Evolutionary conservation across 2,797 vertebrate genomes (phyloP).

Genomic region (Lithobates pipiens): DNA sequence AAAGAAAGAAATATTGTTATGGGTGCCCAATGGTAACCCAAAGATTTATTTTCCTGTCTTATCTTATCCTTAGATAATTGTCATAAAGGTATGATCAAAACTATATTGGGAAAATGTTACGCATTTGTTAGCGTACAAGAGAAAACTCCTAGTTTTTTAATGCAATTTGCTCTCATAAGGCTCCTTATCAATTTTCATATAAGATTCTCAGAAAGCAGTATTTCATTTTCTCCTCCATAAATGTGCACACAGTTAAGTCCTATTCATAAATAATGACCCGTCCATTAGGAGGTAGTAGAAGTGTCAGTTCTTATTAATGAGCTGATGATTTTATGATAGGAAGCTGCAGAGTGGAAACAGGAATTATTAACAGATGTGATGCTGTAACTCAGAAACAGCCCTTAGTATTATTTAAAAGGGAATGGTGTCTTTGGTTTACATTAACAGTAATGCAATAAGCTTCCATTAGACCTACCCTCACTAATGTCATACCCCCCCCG

Average conservation of each 20-base stretch:
- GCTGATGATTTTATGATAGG: neutral
- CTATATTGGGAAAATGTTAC: too few species aligned
- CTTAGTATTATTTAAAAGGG: neutral
- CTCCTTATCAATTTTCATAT: neutral
- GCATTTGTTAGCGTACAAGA: neutral
- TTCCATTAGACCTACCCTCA: neutral
- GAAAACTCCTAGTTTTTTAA: neutral
- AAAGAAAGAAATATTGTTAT: neutral
- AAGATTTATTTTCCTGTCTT: neutral
- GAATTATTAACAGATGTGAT: slow-evolving; percentile 7
- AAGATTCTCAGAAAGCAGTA: neutral
- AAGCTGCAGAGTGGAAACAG: slow-evolving; percentile 3
- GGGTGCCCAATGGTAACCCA: too few species aligned
- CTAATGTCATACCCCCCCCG: neutral
- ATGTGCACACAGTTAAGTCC: neutral
- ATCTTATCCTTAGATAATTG: neutral
- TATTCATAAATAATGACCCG: neutral
- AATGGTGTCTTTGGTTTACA: neutral
- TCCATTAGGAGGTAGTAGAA: neutral
- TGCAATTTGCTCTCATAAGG: neutral
- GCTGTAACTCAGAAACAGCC: neutral
- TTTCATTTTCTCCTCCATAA: neutral
- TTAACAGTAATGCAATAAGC: neutral
- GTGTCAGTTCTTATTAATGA: slow-evolving; percentile 10
- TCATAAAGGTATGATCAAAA: neutral